Evolutionary conservation across 2,797 vertebrate species (phyloP).

Genomic region (Mionectes olivaceus): DNA sequence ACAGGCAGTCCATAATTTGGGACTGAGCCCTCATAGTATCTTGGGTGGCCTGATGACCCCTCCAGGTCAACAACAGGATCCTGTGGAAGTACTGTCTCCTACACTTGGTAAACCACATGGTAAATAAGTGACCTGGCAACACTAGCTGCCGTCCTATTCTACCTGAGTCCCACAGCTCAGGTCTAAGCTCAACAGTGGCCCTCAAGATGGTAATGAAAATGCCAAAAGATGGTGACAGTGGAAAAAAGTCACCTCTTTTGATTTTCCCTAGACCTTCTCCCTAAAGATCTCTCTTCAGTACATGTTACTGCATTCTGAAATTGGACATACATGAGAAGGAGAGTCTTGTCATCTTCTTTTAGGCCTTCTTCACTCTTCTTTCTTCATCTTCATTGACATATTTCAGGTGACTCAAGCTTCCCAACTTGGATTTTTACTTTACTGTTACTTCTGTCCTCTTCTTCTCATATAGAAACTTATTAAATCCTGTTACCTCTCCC

Average conservation of each 20-base stretch:
- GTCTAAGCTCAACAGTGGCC: not conserved
- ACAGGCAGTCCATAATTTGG: not conserved
- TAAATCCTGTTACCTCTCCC: not conserved
- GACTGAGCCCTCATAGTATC: not conserved
- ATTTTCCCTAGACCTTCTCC: not conserved
- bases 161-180: not conserved
- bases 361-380: not conserved
- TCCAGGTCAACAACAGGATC: fast-evolving
- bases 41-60: not conserved
- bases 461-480: not conserved
- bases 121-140: not conserved
- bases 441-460: not conserved
- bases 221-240: not conserved
- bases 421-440: not conserved
- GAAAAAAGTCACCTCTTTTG: not conserved
- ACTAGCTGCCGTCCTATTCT: not conserved
- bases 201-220: not conserved
- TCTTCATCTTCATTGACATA: not conserved
- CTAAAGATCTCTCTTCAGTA: not conserved
- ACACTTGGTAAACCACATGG: not conserved
- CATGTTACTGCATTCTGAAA: not conserved
- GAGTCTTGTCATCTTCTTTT: not conserved
- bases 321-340: not conserved
- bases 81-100: not conserved
- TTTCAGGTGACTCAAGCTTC: not conserved